Evolutionary conservation across 1,140 invertebrate genomes (phyloP), one percentile per base, ranked within the genome.

Genomic region (Cydia amplana): DNA sequence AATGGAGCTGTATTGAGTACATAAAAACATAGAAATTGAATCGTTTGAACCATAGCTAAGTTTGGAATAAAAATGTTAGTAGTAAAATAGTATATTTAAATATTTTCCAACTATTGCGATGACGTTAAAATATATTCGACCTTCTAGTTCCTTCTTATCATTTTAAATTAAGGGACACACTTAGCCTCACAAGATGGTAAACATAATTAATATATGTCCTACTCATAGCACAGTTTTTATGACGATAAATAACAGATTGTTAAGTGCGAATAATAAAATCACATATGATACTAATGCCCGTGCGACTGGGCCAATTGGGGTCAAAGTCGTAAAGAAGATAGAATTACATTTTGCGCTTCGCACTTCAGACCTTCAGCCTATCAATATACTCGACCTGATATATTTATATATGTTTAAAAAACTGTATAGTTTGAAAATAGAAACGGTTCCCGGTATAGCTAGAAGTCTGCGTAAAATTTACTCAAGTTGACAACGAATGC

Each of bases 311-410:
- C 73, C 73, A 81, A 88, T 89, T 87, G 80, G 83, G 87, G 87
- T 85, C 87, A 89, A 87, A 87, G 86, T 86, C 87, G 83, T 83
- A 77, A 75, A 75, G 73, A 72, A 72, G 77, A 74, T 73, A 96
- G 95, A 95, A 96, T 94, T 96, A 96, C 96, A 96, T 40, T 70
- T 70, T 70, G 65, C 65, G 65, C 65, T 36, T 70, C 65, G 32
- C 32, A 70, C 65, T 70, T 16, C 32, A 36, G 65, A 70, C 65
- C 32, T 36, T 70, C 32, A 70, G 55, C 55, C 1, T 60, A 60
- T 60, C 55, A 60, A 23, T 60, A 60, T 6, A 60, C 55, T 60
- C 18, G 18, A 23, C 55, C 51, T n/a, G n/a, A n/a, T n/a, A 60
- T 60, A 10, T 9, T 60, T 9, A 51, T 51, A 43, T 3, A 43